These are phyloP conservation scores for Bursaphelenchus mucronatus DNA, from an alignment of 1,140 invertebrate genomes.

Conservation along the genomic window DNA sequence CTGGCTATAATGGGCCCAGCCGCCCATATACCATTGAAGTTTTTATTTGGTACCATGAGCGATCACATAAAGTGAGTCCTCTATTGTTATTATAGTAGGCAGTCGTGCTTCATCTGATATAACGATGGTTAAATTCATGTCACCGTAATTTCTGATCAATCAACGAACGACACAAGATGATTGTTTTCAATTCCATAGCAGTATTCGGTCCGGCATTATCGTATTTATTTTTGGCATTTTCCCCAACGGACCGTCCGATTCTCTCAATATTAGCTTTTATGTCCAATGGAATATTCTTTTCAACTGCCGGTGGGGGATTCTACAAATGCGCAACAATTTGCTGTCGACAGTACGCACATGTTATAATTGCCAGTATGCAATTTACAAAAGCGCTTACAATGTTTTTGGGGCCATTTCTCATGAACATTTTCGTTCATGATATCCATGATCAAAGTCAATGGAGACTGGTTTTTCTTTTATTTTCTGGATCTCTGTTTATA, in stretches of 20 bases:
- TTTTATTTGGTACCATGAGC: constrained; percentile 36
- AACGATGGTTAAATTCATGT: no score
- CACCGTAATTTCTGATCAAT: not conserved
- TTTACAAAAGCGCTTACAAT: constrained; percentile 38
- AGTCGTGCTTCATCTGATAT: no score
- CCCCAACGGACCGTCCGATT: constrained; percentile 9
- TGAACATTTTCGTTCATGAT: constrained; percentile 40
- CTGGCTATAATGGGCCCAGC: constrained; percentile 8
- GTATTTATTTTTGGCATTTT: constrained; percentile 19
- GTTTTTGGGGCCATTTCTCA: constrained; percentile 33
- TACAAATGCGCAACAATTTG: constrained; percentile 44
- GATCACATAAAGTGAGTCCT: constrained; percentile 12
- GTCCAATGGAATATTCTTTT: constrained; percentile 25
- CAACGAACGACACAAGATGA: constrained; percentile 30
- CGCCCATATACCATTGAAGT: constrained; percentile 21
- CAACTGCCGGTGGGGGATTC: constrained; percentile 38
- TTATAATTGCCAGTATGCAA: constrained; percentile 39
- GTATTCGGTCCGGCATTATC: constrained; percentile 33
- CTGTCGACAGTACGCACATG: constrained; percentile 35
- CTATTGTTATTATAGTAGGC: no score
- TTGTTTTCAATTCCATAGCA: constrained; percentile 40
- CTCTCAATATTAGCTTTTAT: constrained; percentile 27
- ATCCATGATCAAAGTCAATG: constrained; percentile 33
- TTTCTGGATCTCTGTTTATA: constrained; percentile 28
- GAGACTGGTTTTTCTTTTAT: constrained; percentile 35